A percentile compares a stretch with the other conserved stretches of the same genome.
Evolutionary conservation across 2,888 invertebrate genomes (phyloP).

Genomic region (Lycaena phlaeas): DNA sequence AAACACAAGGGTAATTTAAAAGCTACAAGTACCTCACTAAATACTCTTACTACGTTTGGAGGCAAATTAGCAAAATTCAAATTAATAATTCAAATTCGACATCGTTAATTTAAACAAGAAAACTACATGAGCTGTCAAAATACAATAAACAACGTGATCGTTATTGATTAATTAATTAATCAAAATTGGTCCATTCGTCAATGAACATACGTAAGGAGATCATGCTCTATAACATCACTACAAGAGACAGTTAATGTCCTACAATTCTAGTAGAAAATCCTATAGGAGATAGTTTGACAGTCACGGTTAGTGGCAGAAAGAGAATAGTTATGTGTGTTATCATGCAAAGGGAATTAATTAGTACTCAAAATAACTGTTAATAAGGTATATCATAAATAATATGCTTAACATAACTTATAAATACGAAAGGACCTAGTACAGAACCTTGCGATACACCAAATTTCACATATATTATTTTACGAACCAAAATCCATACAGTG

Average conservation of each 20-base stretch:
- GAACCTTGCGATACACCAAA: neutral
- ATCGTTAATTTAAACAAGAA: neutral
- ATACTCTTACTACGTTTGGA: neutral
- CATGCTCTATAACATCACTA: neutral
- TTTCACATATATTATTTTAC: neutral
- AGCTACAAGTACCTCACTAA: neutral
- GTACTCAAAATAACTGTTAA: neutral
- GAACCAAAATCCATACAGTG: neutral
- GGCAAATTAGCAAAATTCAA: neutral
- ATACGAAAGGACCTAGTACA: neutral
- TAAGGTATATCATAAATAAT: neutral
- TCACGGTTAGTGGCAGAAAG: neutral
- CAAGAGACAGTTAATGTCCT: neutral
- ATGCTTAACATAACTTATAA: neutral
- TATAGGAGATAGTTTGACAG: neutral
- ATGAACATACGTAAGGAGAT: conserved; percentile 10
- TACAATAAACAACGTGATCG: neutral
- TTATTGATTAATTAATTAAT: conserved; percentile 11
- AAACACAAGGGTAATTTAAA: neutral
- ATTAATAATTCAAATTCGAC: neutral
- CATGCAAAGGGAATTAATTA: neutral
- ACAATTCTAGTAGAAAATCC: neutral
- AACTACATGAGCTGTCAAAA: neutral
- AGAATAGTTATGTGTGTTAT: neutral
- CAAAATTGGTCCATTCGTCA: conserved; percentile 22